Evolutionary conservation across 2,888 invertebrate genomes (phyloP), one percentile per base, ranked within the genome.

Genomic region (Chrysotoxum bicinctum): DNA sequence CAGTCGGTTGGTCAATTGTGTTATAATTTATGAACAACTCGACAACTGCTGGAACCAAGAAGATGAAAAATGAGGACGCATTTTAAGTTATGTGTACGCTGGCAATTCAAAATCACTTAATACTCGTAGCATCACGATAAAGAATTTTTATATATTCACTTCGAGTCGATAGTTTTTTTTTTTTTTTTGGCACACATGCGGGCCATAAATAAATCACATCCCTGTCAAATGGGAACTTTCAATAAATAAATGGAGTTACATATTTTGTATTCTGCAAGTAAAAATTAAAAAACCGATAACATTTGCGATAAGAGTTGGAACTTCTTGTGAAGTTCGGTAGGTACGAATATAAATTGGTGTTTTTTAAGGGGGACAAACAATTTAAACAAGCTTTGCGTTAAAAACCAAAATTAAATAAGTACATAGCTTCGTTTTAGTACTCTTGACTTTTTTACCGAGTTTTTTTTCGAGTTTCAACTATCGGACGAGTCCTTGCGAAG

Each of bases 31-130:
- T 85, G 76, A 48, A 68, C 68, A 54, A 48, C 32, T 72, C 58
- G 52, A 70, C 76, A 54, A 66, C 73, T 40, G 62, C 40, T 68
- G 70, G 45, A 56, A 56, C 21, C 19, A 19, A 14, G 19, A 50
- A 21, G 58, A 84, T 80, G 85, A 85, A 85, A 85, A 72, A 85
- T 80, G 60, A 74, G 80, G 76, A 68, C 70, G 40, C 66, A 70
- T 75, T 84, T 80, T 75, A 73, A 80, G 75, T 66, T 62, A 35
- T 52, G 62, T 70, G 40, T 45, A 21, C 19, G 66, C 19, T 81
- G 64, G 48, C 68, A 68, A 77, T 80, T 85, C 81, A 77, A 85
- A 85, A 85, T 77, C 81, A 81, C 85, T 85, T 81, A 72, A 77
- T 81, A n/a, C n/a, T n/a, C n/a, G n/a, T n/a, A 77, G 69, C 43